Conservation (phyloP, 1,140 invertebrate genomes). For the Nylanderia fulva region DNA sequence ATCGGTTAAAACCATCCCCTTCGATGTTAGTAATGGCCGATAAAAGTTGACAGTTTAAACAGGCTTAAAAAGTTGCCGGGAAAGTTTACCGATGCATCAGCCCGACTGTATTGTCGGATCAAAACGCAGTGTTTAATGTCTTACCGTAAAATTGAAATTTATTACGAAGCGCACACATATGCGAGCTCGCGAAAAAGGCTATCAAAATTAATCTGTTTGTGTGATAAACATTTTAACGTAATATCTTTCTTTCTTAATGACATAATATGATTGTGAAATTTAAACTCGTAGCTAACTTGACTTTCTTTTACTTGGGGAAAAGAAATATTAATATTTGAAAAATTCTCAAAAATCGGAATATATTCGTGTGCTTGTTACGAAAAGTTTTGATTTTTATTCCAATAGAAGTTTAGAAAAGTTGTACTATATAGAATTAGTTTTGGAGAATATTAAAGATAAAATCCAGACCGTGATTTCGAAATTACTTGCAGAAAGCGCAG, state of each 20-base stretch:
- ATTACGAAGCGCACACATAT: conserved; percentile 3
- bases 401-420: not conserved
- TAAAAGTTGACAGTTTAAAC: conserved; percentile 51
- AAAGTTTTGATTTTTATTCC: conserved; percentile 17
- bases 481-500: not conserved
- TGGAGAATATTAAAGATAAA: conserved; percentile 16
- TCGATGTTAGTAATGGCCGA: conserved; percentile 46
- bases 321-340: not conserved
- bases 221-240: not conserved
- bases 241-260: not conserved
- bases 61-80: conserved; percentile 52
- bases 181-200: not conserved
- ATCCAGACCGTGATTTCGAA: not conserved
- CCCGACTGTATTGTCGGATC: conserved; percentile 17
- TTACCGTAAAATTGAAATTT: conserved; percentile 47
- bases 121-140: conserved; percentile 37
- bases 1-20: conserved; percentile 44
- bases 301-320: no score
- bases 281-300: not conserved
- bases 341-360: not conserved
- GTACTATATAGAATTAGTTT: conserved; percentile 16
- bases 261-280: not conserved
- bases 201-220: not conserved
- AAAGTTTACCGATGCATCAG: conserved; percentile 37
- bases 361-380: not conserved